phyloP scores from a whole-genome alignment of 2,113 vertebrate species.

The Brienomyrus brachyistius region DNA sequence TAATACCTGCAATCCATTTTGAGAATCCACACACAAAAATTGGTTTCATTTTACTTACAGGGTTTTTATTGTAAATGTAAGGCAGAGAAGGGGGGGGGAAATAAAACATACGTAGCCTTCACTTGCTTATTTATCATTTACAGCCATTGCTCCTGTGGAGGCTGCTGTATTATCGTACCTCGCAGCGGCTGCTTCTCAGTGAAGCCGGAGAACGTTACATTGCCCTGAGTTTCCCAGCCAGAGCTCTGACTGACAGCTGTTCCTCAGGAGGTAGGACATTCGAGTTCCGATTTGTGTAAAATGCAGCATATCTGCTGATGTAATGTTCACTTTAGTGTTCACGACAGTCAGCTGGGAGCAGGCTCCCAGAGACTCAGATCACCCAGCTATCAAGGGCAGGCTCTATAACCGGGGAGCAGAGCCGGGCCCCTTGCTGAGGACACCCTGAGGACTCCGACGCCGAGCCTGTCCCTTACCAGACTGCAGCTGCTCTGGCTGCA shows the following conservation, averaged over 20 bases:
- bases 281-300: background rate
- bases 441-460: background rate
- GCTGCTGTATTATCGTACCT: background rate
- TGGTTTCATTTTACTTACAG: background rate
- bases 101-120: background rate
- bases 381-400: no score
- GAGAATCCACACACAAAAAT: background rate
- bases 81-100: background rate
- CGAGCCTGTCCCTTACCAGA: constrained; percentile 64
- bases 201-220: background rate
- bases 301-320: background rate
- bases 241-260: background rate
- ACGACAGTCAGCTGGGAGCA: background rate
- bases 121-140: background rate
- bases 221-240: background rate
- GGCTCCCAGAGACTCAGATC: no score
- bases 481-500: constrained; percentile 87
- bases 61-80: background rate
- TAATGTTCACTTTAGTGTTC: background rate
- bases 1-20: background rate
- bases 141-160: background rate
- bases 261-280: background rate
- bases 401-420: background rate
- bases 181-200: background rate
- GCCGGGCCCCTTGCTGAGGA: background rate